Conservation (phyloP, 2,797 vertebrate species). For the Trachurus trachurus region DNA sequence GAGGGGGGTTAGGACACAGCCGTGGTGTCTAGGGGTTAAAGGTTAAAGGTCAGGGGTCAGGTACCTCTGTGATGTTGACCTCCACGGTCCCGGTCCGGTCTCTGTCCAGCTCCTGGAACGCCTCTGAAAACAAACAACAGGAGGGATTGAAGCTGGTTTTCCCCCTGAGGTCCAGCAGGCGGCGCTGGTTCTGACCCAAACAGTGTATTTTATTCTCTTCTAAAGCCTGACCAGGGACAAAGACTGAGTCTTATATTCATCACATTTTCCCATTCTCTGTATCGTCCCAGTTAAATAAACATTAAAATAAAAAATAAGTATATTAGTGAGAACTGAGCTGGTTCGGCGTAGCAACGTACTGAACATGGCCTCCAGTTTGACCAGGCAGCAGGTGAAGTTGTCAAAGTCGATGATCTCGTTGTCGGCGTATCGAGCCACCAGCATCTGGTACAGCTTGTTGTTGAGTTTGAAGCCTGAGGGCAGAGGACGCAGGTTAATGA, state of each 20-base stretch:
- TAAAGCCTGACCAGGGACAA: too few relatives aligned
- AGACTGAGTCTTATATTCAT: too few relatives aligned
- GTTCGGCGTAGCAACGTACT: conserved; percentile 76
- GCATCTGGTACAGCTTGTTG: conserved; percentile 90
- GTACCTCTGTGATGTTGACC: conserved; percentile 87
- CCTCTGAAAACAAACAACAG: conserved; percentile 71
- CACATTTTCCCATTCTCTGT: too few relatives aligned
- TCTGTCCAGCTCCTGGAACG: conserved; percentile 86
- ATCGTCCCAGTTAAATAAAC: too few relatives aligned
- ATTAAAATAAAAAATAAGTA: too few relatives aligned
- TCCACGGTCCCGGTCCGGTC: conserved; percentile 82
- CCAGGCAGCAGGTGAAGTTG: conserved; percentile 93
- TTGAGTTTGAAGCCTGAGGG: conserved; percentile 91
- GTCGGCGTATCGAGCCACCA: conserved; percentile 92
- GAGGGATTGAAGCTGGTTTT: not conserved
- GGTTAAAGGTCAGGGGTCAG: too few relatives aligned
- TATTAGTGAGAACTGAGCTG: too few relatives aligned
- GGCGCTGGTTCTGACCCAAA: too few relatives aligned
- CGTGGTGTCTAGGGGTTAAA: too few relatives aligned
- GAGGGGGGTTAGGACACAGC: too few relatives aligned
- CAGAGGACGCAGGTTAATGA: not conserved
- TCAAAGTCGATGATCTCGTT: conserved; percentile 89
- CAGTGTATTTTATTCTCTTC: too few relatives aligned
- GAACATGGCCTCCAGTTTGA: conserved; percentile 95
- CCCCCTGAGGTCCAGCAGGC: too few relatives aligned